These are phyloP conservation scores for Cassiopea xamachana DNA, from an alignment of 30 jellyfish, hydroid and myxozoan genomes.

Conservation along the genomic window DNA sequence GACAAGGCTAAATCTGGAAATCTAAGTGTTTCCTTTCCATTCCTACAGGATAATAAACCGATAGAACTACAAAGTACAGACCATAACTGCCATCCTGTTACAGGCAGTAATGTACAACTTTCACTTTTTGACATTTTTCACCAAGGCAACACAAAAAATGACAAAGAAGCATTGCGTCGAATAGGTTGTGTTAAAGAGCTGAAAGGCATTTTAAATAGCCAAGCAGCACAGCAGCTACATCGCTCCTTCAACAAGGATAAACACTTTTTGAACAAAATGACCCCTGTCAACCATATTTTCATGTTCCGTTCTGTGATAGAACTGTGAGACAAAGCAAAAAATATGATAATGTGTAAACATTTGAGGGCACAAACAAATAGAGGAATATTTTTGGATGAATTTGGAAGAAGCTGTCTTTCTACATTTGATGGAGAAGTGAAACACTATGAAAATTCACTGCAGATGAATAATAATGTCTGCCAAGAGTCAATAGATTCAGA, in stretches of 20 bases:
- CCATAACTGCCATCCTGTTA: slow-evolving; percentile 38
- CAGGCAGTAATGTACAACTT: slow-evolving; percentile 22
- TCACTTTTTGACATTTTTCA: slow-evolving; percentile 49
- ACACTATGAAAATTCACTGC: background rate
- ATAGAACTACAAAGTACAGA: too few relatives aligned
- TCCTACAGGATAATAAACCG: slow-evolving; percentile 18
- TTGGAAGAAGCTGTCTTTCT: background rate
- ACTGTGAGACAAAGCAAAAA: background rate
- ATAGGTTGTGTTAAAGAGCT: slow-evolving; percentile 42
- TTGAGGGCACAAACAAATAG: background rate
- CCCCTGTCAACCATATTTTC: slow-evolving; percentile 13
- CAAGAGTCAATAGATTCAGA: background rate
- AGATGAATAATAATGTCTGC: background rate
- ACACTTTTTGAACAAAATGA: slow-evolving; percentile 14
- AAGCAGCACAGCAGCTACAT: slow-evolving; percentile 58
- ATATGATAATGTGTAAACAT: background rate
- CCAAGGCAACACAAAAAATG: slow-evolving; percentile 41
- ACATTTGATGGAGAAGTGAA: background rate
- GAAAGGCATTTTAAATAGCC: slow-evolving; percentile 26
- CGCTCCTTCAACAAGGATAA: background rate
- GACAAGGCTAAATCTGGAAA: slow-evolving; percentile 9
- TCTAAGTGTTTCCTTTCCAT: slow-evolving; percentile 34
- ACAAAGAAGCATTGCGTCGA: slow-evolving; percentile 47
- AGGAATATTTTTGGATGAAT: background rate
- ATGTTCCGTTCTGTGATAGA: background rate